A percentile compares a stretch with the other conserved stretches of the same genome.
Conservation (phyloP, 2,113 vertebrate genomes). For the Corythaeola cristata region DNA sequence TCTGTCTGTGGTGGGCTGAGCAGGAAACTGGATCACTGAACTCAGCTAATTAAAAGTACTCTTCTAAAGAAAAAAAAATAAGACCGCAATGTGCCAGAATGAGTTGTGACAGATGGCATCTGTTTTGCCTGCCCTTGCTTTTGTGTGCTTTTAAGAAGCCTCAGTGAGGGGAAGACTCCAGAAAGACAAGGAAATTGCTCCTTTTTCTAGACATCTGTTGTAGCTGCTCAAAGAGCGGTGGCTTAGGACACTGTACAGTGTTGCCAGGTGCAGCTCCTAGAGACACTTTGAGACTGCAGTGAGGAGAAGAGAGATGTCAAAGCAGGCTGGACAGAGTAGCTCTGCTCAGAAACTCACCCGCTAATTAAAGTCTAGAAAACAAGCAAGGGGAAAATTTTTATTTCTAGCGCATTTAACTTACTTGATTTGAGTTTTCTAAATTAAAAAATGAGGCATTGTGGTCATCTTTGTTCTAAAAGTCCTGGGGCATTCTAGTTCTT, state of each 20-base stretch:
- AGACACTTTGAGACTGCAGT: not conserved
- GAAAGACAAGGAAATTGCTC: not conserved
- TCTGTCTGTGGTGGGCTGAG: not conserved
- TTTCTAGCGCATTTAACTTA: not conserved
- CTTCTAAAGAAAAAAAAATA: not conserved
- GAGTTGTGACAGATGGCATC: conserved; percentile 18
- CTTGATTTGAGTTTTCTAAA: not conserved
- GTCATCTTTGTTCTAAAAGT: not conserved
- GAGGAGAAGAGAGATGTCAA: not conserved
- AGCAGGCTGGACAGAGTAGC: not conserved
- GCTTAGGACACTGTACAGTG: not conserved
- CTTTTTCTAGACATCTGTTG: not conserved
- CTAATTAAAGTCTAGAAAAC: not conserved
- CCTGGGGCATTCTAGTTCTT: not conserved
- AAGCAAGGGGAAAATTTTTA: not conserved
- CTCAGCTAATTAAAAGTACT: not conserved
- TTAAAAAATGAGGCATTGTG: not conserved
- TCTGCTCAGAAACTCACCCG: not conserved
- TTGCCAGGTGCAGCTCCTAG: not conserved
- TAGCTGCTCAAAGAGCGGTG: not conserved
- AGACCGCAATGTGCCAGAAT: not conserved
- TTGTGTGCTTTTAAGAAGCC: not conserved
- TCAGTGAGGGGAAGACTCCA: not conserved
- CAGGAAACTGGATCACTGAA: not conserved
- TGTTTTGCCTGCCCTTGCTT: not conserved